These are phyloP conservation scores for Sinocyclocheilus anshuiensis DNA, from an alignment of 2,113 vertebrate genomes.

Conservation along the genomic window DNA sequence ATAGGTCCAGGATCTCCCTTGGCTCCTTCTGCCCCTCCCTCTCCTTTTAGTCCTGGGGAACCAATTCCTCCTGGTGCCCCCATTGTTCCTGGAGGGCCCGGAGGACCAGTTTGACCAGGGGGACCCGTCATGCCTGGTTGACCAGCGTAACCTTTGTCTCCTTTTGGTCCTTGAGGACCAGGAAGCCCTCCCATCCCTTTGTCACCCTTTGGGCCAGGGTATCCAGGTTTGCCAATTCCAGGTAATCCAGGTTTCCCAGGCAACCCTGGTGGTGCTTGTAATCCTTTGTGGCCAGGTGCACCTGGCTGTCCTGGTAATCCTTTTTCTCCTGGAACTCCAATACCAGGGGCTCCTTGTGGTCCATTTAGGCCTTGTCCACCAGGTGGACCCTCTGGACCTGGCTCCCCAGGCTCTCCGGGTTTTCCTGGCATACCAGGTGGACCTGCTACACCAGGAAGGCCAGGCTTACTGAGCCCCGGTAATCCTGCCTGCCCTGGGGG, in stretches of 20 bases:
- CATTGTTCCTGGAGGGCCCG: constrained; percentile 82
- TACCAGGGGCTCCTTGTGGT: constrained; percentile 84
- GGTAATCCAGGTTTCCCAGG: constrained; percentile 89
- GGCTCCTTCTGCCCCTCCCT: constrained; percentile 83
- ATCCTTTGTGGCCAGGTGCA: constrained; percentile 87
- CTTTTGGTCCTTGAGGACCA: constrained; percentile 83
- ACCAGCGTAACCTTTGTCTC: constrained; percentile 87
- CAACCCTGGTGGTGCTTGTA: constrained; percentile 86
- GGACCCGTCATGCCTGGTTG: constrained; percentile 85
- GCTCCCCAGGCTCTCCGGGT: constrained; percentile 84
- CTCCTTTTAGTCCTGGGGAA: constrained; percentile 89
- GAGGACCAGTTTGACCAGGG: constrained; percentile 82
- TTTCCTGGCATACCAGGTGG: constrained; percentile 85
- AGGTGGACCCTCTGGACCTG: constrained; percentile 79
- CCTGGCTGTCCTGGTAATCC: constrained; percentile 91
- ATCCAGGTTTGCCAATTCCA: constrained; percentile 90
- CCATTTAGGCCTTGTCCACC: constrained; percentile 86
- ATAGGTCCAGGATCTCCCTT: constrained; percentile 84
- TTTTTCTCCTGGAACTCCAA: constrained; percentile 88
- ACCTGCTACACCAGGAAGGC: constrained; percentile 87
- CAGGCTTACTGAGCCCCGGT: constrained; percentile 89
- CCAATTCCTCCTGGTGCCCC: constrained; percentile 85
- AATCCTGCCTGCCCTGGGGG: constrained; percentile 85
- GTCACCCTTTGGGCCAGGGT: constrained; percentile 89
- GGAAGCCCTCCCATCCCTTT: constrained; percentile 83